Conservation (phyloP, 2,113 vertebrate species). For the Esox niger region DNA sequence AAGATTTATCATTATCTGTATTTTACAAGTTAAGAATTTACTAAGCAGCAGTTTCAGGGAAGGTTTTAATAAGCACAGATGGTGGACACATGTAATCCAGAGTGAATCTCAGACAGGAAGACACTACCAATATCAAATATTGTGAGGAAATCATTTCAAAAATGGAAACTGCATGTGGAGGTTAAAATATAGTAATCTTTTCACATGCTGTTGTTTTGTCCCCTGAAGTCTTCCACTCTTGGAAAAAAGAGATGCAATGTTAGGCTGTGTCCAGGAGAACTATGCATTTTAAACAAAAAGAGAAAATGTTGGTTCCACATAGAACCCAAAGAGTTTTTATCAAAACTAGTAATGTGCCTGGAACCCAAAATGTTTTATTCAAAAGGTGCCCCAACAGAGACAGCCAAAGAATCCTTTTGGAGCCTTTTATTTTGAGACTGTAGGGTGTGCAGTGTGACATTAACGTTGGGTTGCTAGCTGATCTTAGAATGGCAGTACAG, state of each 20-base stretch:
- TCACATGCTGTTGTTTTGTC: not conserved
- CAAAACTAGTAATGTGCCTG: too few species aligned
- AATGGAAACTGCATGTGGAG: not conserved
- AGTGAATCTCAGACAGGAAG: constrained; percentile 11
- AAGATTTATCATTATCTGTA: constrained; percentile 60
- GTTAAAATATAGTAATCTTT: constrained; percentile 7
- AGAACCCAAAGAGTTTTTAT: too few species aligned
- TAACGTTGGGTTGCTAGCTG: not conserved
- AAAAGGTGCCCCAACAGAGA: too few species aligned
- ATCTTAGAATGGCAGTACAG: not conserved
- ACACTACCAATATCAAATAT: not conserved
- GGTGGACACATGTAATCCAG: constrained; percentile 38
- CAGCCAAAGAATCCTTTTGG: too few species aligned
- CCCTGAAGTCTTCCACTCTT: too few species aligned
- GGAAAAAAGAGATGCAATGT: too few species aligned
- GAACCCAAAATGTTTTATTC: too few species aligned
- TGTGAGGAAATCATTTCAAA: constrained; percentile 14
- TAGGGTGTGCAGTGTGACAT: too few species aligned
- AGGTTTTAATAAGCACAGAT: constrained; percentile 38
- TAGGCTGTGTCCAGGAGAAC: too few species aligned
- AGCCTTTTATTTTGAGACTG: too few species aligned
- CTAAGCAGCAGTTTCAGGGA: constrained; percentile 28
- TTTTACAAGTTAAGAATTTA: constrained; percentile 45
- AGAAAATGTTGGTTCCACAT: too few species aligned
- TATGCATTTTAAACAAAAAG: too few species aligned